Evolutionary conservation across 2,888 invertebrate species (phyloP).

Genomic region (Allacma fusca): DNA sequence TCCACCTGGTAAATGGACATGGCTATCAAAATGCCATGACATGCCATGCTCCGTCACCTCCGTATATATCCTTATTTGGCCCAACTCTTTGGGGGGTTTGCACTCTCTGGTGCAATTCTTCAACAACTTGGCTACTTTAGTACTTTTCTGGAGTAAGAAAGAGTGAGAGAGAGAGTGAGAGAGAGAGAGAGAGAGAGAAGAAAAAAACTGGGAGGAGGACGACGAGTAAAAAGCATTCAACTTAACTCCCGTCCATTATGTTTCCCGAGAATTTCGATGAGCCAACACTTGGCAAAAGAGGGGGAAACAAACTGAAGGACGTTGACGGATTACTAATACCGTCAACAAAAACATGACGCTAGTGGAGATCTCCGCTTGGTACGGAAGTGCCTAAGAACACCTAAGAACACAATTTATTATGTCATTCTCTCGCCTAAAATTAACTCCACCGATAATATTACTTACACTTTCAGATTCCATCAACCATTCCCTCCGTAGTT

Average conservation of each 20-base stretch:
- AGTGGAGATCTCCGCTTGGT: constrained; percentile 47
- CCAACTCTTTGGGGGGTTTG: constrained; percentile 35
- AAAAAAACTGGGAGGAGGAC: constrained; percentile 1
- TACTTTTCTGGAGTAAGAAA: not conserved
- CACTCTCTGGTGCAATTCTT: constrained; percentile 1
- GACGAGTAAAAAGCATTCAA: constrained; percentile 16
- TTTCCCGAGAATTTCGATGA: constrained; percentile 14
- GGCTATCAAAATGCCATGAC: constrained; percentile 32
- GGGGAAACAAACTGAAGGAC: constrained; percentile 39
- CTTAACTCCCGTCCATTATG: constrained; percentile 20
- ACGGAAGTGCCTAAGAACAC: constrained; percentile 42
- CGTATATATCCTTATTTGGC: constrained; percentile 12
- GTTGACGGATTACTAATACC: constrained; percentile 51
- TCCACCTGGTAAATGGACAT: constrained; percentile 35
- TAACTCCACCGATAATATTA: constrained; percentile 40
- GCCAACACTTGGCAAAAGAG: not conserved
- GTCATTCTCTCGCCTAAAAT: constrained; percentile 47
- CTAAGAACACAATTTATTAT: constrained; percentile 49
- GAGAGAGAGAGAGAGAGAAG: not conserved
- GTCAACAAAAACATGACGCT: constrained; percentile 38
- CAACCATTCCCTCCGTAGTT: constrained; percentile 14
- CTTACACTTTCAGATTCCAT: constrained; percentile 44
- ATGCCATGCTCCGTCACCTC: constrained; percentile 25
- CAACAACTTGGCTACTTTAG: constrained; percentile 8
- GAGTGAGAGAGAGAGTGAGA: not conserved